Evolutionary conservation across 2,888 invertebrate species (phyloP), one percentile per base, ranked within the genome.

Genomic region (Tyria jacobaeae): DNA sequence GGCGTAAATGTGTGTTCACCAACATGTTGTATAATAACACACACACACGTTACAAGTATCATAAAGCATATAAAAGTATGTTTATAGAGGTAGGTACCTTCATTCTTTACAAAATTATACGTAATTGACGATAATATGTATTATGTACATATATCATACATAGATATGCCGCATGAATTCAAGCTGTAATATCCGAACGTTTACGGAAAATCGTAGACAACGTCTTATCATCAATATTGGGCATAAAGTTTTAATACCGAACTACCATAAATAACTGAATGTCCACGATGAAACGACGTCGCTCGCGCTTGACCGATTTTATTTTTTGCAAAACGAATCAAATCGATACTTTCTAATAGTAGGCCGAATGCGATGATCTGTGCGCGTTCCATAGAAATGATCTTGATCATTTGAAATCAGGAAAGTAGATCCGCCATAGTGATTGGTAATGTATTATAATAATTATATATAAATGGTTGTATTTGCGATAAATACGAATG

Each of bases 261-360:
- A 52, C 17, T 6, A 24, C 54, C 41, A 41, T 25, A 54, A n/a
- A 48, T 24, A 44, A 44, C 15, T 21, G 17, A 37, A 34, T 51
- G 27, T 3, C 31, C 12, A 31, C 52, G 47, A 64, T 59, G 15
- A 39, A 62, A 35, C 60, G 60, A 27, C 31, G 12, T 2, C 52
- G 31, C 69, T 67, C 70, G 54, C 37, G 66, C 61, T 71, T 67
- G 69, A 65, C 62, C 60, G 52, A 62, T 56, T 49, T 58, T 71
- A 68, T 71, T 73, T 62, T n/a, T 54, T 50, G 63, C 60, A 63
- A 63, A 64, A 66, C 70, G 62, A 74, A 70, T 65, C 61, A 61
- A 66, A 75, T 73, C 73, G 58, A 73, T 75, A 75, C 73, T 75
- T 75, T 75, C 75, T 75, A 75, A 64, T 63, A 39, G 51, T 50